Conservation (phyloP, 1,140 invertebrate genomes). For the Drosophila watanabei region DNA sequence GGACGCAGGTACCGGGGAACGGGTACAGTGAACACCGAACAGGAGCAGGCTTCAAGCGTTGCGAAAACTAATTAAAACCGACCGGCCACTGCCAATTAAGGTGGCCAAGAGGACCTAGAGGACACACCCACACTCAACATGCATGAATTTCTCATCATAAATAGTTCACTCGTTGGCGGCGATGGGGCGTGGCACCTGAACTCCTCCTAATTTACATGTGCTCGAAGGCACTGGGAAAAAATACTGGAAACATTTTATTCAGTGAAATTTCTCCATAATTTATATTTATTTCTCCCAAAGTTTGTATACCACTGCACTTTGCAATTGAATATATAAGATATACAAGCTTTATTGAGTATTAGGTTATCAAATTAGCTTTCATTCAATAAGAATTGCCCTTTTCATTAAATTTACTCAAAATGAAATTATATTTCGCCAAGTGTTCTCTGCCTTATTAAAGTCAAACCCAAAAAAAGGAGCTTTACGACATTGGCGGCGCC, state of each 20-base stretch:
- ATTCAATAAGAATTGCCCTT: no score
- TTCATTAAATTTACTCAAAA: neutral
- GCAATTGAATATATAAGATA: no score
- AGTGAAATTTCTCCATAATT: neutral
- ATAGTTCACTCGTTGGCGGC: slow-evolving; percentile 42
- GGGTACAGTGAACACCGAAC: slow-evolving; percentile 21
- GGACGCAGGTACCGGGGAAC: slow-evolving; percentile 16
- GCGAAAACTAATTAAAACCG: slow-evolving; percentile 82
- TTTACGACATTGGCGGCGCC: slow-evolving; percentile 69
- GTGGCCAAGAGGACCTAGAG: slow-evolving; percentile 46
- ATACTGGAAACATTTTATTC: no score
- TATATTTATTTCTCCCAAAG: no score
- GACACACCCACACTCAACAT: slow-evolving; percentile 55
- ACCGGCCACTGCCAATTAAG: slow-evolving; percentile 79
- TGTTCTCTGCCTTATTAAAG: slow-evolving; percentile 64
- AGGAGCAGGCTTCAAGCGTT: slow-evolving; percentile 68
- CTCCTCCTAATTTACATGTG: slow-evolving; percentile 69
- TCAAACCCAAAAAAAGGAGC: slow-evolving; percentile 43
- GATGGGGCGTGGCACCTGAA: slow-evolving; percentile 42
- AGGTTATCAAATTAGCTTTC: no score
- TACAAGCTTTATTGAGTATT: no score
- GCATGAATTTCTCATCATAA: slow-evolving; percentile 67
- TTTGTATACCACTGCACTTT: no score
- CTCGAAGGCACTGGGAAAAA: neutral
- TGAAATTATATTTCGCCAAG: neutral